Evolutionary conservation across 2,888 invertebrate genomes (phyloP).

Genomic region (Orthosia gothica): DNA sequence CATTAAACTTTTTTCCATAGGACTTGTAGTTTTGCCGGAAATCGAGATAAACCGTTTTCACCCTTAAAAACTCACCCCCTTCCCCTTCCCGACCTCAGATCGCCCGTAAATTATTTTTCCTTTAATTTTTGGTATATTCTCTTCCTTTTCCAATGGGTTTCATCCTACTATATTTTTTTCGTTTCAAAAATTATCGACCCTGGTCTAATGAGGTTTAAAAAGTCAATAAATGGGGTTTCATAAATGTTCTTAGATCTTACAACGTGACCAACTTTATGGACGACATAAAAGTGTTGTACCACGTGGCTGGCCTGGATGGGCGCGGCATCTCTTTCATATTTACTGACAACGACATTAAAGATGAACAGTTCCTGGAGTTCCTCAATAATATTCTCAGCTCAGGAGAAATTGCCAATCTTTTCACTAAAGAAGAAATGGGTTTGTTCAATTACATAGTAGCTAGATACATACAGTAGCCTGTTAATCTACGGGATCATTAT

Average conservation of each 20-base stretch:
- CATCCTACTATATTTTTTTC: too few species aligned
- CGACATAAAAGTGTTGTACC: constrained; percentile 96
- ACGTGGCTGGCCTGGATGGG: constrained; percentile 94
- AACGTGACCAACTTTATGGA: constrained; percentile 96
- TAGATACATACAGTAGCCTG: background rate
- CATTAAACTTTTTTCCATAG: too few species aligned
- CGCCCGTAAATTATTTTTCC: too few species aligned
- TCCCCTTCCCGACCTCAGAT: too few species aligned
- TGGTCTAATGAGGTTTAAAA: too few species aligned
- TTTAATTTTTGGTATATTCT: too few species aligned
- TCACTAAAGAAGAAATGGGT: constrained; percentile 96
- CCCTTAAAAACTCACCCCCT: too few species aligned
- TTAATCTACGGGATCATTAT: background rate
- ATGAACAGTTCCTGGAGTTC: constrained; percentile 97
- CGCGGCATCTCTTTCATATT: constrained; percentile 96
- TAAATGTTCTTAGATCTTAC: constrained; percentile 92
- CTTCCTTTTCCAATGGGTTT: too few species aligned
- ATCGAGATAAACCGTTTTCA: too few species aligned
- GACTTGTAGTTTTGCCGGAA: too few species aligned
- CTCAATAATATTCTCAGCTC: constrained; percentile 97
- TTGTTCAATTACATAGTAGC: constrained; percentile 45
- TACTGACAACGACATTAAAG: constrained; percentile 98
- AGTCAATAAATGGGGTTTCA: background rate
- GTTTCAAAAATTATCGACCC: too few species aligned
- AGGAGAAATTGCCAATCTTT: constrained; percentile 97